A percentile compares a stretch with the other conserved stretches of the same genome.
Conservation (phyloP, 2,888 invertebrate genomes). For the Anarsia innoxiella region DNA sequence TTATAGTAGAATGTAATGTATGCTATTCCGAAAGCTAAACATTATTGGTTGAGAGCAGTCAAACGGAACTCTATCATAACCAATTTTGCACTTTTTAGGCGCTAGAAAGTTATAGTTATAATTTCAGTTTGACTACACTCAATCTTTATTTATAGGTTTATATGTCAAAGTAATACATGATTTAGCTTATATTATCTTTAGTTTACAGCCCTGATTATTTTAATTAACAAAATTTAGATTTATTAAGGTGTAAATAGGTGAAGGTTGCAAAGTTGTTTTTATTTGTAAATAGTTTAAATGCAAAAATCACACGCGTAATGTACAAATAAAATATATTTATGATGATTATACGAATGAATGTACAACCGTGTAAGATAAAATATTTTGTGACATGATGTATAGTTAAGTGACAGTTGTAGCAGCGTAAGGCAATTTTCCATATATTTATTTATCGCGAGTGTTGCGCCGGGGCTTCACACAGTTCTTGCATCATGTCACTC, state of each 20-base stretch:
- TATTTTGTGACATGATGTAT: conserved; percentile 72
- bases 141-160: no score
- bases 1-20: conserved; percentile 17
- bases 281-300: conserved; percentile 63
- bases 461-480: conserved; percentile 56
- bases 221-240: conserved; percentile 35
- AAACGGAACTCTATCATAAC: no score
- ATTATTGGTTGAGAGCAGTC: no score
- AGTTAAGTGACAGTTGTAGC: conserved; percentile 41
- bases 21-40: no score
- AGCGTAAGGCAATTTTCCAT: conserved; percentile 51
- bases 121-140: no score
- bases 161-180: no score
- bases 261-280: conserved; percentile 52
- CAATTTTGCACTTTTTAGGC: no score
- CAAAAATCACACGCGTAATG: conserved; percentile 58
- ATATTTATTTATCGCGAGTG: conserved; percentile 41
- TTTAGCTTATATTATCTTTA: conserved; percentile 23
- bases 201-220: conserved; percentile 57
- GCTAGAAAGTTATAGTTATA: no score
- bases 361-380: conserved; percentile 53
- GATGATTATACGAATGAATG: conserved; percentile 49
- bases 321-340: conserved; percentile 70
- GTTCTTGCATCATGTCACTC: conserved; percentile 62
- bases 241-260: conserved; percentile 52